Conservation (phyloP, 2,888 invertebrate genomes). For the Andrena flavipes region DNA sequence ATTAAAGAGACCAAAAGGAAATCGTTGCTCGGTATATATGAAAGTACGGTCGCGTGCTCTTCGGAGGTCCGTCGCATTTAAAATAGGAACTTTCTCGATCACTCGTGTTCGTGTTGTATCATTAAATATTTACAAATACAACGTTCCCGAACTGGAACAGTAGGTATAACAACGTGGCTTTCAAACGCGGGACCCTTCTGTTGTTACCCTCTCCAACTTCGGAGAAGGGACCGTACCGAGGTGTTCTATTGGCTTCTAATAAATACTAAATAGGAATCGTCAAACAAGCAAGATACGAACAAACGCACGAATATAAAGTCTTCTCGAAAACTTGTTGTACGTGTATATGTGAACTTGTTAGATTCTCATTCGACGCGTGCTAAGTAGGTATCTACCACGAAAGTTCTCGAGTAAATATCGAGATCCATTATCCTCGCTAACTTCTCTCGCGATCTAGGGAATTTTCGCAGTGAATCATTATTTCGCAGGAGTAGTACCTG, state of each 20-base stretch:
- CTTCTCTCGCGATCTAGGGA: slow-evolving; percentile 4
- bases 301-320: slow-evolving; percentile 19
- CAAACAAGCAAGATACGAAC: slow-evolving; percentile 26
- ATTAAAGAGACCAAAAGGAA: slow-evolving; percentile 49
- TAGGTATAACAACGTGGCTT: slow-evolving; percentile 78
- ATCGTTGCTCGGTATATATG: slow-evolving; percentile 47
- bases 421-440: slow-evolving; percentile 4
- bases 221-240: slow-evolving; percentile 3
- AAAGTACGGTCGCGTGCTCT: slow-evolving; percentile 36
- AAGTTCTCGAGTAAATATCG: slow-evolving; percentile 20
- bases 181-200: slow-evolving; percentile 47
- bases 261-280: slow-evolving; percentile 14
- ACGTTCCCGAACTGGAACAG: slow-evolving; percentile 74
- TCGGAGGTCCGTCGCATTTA: slow-evolving; percentile 74
- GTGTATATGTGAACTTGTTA: background rate
- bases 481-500: background rate
- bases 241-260: slow-evolving; percentile 18
- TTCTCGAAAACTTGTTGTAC: slow-evolving; percentile 9
- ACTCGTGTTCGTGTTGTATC: slow-evolving; percentile 74
- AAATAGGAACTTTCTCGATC: slow-evolving; percentile 84
- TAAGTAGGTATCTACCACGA: slow-evolving; percentile 1
- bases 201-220: background rate
- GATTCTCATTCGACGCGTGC: background rate
- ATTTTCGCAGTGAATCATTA: slow-evolving; percentile 4
- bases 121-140: slow-evolving; percentile 72